Evolutionary conservation across 2,113 vertebrate species (phyloP), one percentile per base, ranked within the genome.

Genomic region (Lasiurus cinereus): DNA sequence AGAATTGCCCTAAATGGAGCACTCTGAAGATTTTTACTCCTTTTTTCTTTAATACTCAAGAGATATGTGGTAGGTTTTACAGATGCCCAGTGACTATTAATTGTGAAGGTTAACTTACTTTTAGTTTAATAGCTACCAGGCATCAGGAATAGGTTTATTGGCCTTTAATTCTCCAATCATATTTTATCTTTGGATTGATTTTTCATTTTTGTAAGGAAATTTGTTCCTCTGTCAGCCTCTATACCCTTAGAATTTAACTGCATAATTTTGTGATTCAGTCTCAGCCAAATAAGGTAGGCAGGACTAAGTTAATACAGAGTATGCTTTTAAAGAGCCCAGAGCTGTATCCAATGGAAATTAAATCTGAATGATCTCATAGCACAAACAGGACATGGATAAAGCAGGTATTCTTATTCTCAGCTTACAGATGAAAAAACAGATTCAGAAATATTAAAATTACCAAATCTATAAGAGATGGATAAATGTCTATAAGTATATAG

Each of bases 31-130:
- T 5, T 39, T 50, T 16, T 36, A 24, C 66, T 19, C 31, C 27
- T 77, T 31, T 64, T 80, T 85, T 79, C 64, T 33, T 62, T 62
- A 66, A 90, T 50, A 79, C 6, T 31, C n/a, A 3, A 50, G 66
- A 43, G 27, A 9, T 62, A 19, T 56, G 46, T 66, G 10, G 33
- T 64, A 82, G 79, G 15, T 93, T 93, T 90, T 83, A 48, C 2
- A 56, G 39, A 36, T 43, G 27, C 6, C 52, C 73, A 72, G 36
- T 12, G 83, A 72, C 27, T 77, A 72, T 18, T 43, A 82, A 72
- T 18, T 43, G 39, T 54, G 73, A 94, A 86, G 54, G 69, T 54
- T 94, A 79, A 76, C 78, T 93, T 94, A 59, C 64, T 56, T 91
- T 86, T 77, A 80, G 18, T 46, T 87, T 88, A 77, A 70, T 73